Conservation (phyloP, 2,888 invertebrate species). For the Ellobium chinense region DNA sequence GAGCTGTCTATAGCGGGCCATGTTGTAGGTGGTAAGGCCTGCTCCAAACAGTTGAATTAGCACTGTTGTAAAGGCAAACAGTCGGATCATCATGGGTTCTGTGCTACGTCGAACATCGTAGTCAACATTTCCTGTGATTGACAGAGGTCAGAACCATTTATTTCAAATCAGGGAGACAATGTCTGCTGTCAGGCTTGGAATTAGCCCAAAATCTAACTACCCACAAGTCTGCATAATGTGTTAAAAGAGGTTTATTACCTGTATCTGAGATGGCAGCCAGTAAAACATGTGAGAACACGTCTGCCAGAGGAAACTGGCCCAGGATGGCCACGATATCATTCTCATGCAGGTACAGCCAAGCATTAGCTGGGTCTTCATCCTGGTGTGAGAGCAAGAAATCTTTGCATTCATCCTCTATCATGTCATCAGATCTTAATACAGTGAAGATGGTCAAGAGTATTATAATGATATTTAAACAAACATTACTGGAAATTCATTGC, state of each 20-base stretch:
- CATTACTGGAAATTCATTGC: too few species aligned
- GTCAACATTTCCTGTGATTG: conserved; percentile 52
- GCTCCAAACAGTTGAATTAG: conserved; percentile 84
- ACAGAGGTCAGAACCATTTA: too few species aligned
- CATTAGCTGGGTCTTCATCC: conserved; percentile 83
- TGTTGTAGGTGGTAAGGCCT: conserved; percentile 84
- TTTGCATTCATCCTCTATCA: too few species aligned
- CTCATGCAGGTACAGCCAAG: conserved; percentile 84
- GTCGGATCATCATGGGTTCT: conserved; percentile 84
- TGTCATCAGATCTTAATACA: too few species aligned
- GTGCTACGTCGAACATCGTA: conserved; percentile 80
- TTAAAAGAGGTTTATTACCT: conserved; percentile 57
- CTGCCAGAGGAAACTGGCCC: conserved; percentile 87
- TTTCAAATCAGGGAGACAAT: too few species aligned
- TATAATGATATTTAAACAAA: too few species aligned
- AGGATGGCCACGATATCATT: conserved; percentile 88
- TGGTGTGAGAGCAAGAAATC: too few species aligned
- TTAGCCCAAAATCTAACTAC: too few species aligned
- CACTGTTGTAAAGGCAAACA: conserved; percentile 86
- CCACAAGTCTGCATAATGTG: too few species aligned
- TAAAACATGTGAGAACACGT: conserved; percentile 83
- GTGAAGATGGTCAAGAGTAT: too few species aligned
- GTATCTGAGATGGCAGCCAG: conserved; percentile 66
- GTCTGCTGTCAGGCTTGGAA: too few species aligned
- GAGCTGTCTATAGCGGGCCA: conserved; percentile 85